Evolutionary conservation across 2,888 invertebrate species (phyloP).

Genomic region (Entomobrya proxima): DNA sequence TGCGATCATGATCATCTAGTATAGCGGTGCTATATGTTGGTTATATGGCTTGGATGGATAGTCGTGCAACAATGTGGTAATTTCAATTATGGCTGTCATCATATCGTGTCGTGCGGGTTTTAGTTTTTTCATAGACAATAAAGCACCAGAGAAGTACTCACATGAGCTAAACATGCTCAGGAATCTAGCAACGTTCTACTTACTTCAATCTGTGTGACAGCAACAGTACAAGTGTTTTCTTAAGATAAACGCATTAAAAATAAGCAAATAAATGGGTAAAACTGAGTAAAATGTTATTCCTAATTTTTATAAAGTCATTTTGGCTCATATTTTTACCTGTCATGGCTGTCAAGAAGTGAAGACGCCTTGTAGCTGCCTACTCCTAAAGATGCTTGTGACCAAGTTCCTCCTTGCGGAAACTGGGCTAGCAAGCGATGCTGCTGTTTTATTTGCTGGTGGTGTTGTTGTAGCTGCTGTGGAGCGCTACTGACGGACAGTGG

Average conservation of each 20-base stretch:
- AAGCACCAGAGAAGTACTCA: neutral
- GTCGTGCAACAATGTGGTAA: slow-evolving; percentile 7
- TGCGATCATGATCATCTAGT: neutral
- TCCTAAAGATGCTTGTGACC: slow-evolving; percentile 53
- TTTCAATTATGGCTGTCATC: slow-evolving; percentile 10
- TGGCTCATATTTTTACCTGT: slow-evolving; percentile 69
- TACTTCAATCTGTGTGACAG: neutral
- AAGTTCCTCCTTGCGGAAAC: slow-evolving; percentile 62
- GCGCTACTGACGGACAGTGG: neutral
- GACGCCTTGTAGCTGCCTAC: slow-evolving; percentile 67
- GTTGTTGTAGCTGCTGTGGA: slow-evolving; percentile 39
- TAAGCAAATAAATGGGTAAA: neutral
- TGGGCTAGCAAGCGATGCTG: slow-evolving; percentile 50
- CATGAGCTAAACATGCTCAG: neutral
- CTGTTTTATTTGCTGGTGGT: slow-evolving; percentile 39
- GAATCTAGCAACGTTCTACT: neutral
- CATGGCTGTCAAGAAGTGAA: slow-evolving; percentile 73
- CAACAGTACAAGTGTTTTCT: neutral
- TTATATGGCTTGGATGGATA: neutral
- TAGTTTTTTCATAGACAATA: neutral
- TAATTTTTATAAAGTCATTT: neutral
- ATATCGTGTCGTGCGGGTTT: neutral
- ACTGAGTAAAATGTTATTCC: neutral
- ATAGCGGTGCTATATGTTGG: no score
- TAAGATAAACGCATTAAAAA: slow-evolving; percentile 1